Percentiles rank a stretch among this genome's conserved stretches.
Conservation (phyloP, 2,888 invertebrate genomes). For the Synergus umbraculus region DNA sequence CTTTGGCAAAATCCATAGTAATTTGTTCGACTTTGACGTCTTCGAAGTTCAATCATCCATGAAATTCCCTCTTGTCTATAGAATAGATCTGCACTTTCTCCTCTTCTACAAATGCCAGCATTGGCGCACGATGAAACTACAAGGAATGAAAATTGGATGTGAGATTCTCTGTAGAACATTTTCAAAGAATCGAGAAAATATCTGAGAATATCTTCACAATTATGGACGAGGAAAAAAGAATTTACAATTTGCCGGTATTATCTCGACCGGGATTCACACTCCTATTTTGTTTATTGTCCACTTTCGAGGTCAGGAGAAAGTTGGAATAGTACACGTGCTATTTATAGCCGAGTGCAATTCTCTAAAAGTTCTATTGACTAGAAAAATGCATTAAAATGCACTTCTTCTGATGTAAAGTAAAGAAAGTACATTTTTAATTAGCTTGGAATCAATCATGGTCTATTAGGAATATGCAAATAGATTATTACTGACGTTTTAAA, state of each 20-base stretch:
- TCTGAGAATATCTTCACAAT: background rate
- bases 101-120: conserved; percentile 7
- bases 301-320: conserved; percentile 36
- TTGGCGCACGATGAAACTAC: background rate
- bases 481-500: too few relatives aligned
- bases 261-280: background rate
- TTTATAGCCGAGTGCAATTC: conserved; percentile 27
- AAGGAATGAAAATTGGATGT: background rate
- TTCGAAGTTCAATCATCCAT: conserved; percentile 50
- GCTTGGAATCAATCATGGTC: too few relatives aligned
- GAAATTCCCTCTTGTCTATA: conserved; percentile 51
- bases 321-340: background rate
- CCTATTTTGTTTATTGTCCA: conserved; percentile 33
- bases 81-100: conserved; percentile 57
- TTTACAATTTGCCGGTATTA: background rate
- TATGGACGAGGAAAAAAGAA: conserved; percentile 10
- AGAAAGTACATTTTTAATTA: too few relatives aligned
- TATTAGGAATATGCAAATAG: too few relatives aligned
- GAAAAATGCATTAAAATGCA: background rate
- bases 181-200: background rate
- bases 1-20: conserved; percentile 26
- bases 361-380: background rate
- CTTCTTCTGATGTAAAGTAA: too few relatives aligned
- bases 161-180: background rate
- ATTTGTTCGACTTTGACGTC: conserved; percentile 51